phyloP scores from a whole-genome alignment of 2,888 invertebrate species.

The Drosophila austrosaltans region DNA sequence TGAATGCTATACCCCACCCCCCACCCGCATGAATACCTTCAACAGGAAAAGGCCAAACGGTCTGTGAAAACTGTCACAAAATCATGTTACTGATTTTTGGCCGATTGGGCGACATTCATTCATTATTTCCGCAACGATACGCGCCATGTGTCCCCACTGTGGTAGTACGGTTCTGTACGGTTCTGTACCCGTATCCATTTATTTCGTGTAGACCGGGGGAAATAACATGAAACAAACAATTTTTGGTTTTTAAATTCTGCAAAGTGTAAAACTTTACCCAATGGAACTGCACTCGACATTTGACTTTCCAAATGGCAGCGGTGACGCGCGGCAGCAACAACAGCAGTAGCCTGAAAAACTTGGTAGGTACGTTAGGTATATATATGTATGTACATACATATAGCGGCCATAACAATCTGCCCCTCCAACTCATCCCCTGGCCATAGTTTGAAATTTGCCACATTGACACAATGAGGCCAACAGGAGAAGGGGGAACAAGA shows the following conservation, averaged over 20 bases:
- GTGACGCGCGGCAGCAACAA: constrained; percentile 27
- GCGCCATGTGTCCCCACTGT: constrained; percentile 42
- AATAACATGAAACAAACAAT: constrained; percentile 44
- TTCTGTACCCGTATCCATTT: neutral
- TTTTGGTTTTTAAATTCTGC: constrained; percentile 55
- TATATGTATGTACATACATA: neutral
- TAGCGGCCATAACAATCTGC: neutral
- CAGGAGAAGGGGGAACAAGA: constrained; percentile 17
- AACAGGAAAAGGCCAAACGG: constrained; percentile 7
- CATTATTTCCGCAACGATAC: constrained; percentile 66
- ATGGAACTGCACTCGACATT: constrained; percentile 65
- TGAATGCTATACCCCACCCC: neutral
- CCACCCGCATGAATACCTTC: constrained; percentile 6
- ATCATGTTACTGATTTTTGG: constrained; percentile 49
- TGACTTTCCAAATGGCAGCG: constrained; percentile 63
- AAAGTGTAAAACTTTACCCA: constrained; percentile 56
- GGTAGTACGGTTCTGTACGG: neutral
- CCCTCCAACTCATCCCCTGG: constrained; percentile 26
- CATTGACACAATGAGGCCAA: constrained; percentile 74
- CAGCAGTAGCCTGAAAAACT: constrained; percentile 50
- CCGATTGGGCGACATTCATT: constrained; percentile 56
- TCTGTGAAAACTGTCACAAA: constrained; percentile 54
- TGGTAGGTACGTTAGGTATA: neutral
- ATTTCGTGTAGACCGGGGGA: constrained; percentile 11
- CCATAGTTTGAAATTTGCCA: constrained; percentile 52